These are phyloP conservation scores for Ochropleura plecta DNA, from an alignment of 2,888 invertebrate genomes.

Conservation along the genomic window DNA sequence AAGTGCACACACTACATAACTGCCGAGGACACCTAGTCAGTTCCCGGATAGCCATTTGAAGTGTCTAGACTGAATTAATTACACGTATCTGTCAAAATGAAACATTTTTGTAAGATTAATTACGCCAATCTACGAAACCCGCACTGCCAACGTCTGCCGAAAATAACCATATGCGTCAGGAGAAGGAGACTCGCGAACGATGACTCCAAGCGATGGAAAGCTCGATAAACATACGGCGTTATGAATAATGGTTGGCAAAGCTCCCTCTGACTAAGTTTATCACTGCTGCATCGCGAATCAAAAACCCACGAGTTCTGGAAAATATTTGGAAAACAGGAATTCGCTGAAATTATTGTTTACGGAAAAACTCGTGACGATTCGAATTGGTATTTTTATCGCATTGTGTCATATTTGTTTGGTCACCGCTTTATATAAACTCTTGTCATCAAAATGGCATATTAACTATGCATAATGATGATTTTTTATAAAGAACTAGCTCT, in stretches of 20 bases:
- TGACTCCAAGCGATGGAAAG: slow-evolving; percentile 79
- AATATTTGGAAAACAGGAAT: slow-evolving; percentile 61
- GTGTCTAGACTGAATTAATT: slow-evolving; percentile 60
- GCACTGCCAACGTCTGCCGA: slow-evolving; percentile 69
- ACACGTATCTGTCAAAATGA: slow-evolving; percentile 64
- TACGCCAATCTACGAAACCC: slow-evolving; percentile 68
- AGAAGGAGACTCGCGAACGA: slow-evolving; percentile 77
- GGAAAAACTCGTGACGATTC: slow-evolving; percentile 56
- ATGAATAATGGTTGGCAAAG: slow-evolving; percentile 86
- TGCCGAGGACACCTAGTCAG: slow-evolving; percentile 20
- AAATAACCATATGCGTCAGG: slow-evolving; percentile 86
- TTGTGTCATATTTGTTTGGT: slow-evolving; percentile 45
- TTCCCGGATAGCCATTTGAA: slow-evolving; percentile 42
- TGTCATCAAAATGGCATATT: slow-evolving; percentile 26
- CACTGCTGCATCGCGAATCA: slow-evolving; percentile 62
- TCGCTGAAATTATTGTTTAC: slow-evolving; percentile 69
- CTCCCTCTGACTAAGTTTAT: slow-evolving; percentile 77
- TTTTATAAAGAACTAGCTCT: not conserved
- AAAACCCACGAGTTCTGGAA: slow-evolving; percentile 73
- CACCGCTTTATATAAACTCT: slow-evolving; percentile 28
- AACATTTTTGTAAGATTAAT: slow-evolving; percentile 67
- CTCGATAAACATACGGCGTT: slow-evolving; percentile 79
- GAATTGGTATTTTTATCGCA: slow-evolving; percentile 47
- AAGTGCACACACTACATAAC: slow-evolving; percentile 28
- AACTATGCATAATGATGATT: slow-evolving; percentile 4